Evolutionary conservation across 2,113 vertebrate genomes (phyloP).

Genomic region (Canis aureus): DNA sequence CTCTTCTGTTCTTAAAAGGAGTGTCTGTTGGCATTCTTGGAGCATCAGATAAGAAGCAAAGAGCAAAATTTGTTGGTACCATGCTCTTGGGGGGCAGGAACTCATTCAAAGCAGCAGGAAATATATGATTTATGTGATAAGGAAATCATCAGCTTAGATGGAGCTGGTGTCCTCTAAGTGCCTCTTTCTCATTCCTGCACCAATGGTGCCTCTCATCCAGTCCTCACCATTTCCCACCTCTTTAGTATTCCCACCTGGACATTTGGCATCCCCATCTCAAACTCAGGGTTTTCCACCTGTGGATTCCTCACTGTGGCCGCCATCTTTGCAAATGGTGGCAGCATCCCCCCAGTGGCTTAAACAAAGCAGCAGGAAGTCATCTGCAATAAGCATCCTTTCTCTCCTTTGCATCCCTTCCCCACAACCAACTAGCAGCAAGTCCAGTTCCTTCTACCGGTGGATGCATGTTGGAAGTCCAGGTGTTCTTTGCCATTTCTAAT

Average conservation of each 20-base stretch:
- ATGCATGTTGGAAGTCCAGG: too few relatives aligned
- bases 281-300: neutral
- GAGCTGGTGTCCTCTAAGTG: too few relatives aligned
- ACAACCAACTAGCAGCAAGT: too few relatives aligned
- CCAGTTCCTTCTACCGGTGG: neutral
- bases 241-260: neutral
- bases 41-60: neutral
- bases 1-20: neutral
- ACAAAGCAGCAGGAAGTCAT: neutral
- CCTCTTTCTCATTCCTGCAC: neutral
- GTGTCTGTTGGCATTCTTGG: accelerated
- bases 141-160: too few relatives aligned
- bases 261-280: neutral
- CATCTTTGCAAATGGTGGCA: neutral
- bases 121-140: neutral
- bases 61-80: too few relatives aligned
- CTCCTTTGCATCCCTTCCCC: neutral
- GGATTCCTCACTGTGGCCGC: accelerated
- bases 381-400: accelerated
- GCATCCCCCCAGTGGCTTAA: neutral
- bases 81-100: neutral
- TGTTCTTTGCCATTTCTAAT: accelerated
- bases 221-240: neutral
- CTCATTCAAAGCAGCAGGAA: accelerated
- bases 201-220: neutral